Evolutionary conservation across 2,888 invertebrate genomes (phyloP).

Genomic region (Oxyscelio sp.): DNA sequence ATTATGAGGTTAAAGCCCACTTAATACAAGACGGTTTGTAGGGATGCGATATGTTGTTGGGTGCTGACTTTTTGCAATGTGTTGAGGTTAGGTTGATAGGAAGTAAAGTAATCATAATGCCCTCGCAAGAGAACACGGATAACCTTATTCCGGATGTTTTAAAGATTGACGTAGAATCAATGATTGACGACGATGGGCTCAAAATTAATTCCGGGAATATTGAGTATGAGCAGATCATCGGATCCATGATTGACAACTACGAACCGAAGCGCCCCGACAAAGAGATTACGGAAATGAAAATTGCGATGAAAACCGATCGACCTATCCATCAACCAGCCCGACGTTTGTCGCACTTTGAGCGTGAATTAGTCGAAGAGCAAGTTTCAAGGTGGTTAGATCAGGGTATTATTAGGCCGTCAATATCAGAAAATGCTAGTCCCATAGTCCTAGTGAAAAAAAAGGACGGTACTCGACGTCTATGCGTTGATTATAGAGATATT

Average conservation of each 20-base stretch:
- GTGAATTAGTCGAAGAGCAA: not conserved
- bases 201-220: not conserved
- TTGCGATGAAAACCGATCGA: conserved; percentile 10
- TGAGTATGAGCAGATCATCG: not conserved
- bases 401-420: conserved; percentile 4
- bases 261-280: not conserved
- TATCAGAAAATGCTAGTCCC: not conserved
- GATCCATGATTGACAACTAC: conserved; percentile 7
- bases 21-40: not conserved
- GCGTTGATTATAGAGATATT: conserved; percentile 12
- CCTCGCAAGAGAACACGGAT: not conserved
- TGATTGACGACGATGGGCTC: not conserved
- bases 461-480: not conserved
- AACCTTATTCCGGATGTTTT: conserved; percentile 1
- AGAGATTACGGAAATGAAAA: not conserved
- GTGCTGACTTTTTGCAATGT: not conserved
- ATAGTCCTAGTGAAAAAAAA: conserved; percentile 8
- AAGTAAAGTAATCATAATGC: not conserved
- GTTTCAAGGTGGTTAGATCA: not conserved
- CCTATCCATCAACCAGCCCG: not conserved
- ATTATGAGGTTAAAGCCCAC: not conserved
- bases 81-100: conserved; percentile 2
- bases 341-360: not conserved
- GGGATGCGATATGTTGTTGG: not conserved
- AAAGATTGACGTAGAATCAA: conserved; percentile 4